Conservation (phyloP, 2,113 vertebrate genomes). For the Pelecanoides urinatrix region DNA sequence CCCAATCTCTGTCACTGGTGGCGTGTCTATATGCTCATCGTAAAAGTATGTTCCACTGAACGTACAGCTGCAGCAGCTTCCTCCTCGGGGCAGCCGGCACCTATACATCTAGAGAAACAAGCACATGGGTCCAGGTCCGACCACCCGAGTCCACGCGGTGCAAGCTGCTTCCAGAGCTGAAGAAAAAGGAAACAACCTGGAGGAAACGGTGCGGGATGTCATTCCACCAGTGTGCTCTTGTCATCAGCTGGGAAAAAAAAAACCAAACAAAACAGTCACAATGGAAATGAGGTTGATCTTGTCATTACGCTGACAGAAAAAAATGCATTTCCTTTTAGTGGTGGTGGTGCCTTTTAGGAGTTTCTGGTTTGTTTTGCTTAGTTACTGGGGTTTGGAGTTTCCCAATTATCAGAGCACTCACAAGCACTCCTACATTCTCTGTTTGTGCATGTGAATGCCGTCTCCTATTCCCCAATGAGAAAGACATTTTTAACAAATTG, state of each 20-base stretch:
- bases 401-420: neutral
- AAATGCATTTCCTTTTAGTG: neutral
- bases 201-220: neutral
- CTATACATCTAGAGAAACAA: neutral
- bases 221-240: neutral
- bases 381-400: neutral
- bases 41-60: neutral
- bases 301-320: conserved; percentile 2
- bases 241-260: conserved; percentile 13
- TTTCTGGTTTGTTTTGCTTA: conserved; percentile 18
- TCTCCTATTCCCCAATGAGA: neutral
- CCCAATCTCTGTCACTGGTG: neutral
- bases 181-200: conserved; percentile 31
- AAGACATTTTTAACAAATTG: neutral
- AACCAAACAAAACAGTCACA: neutral
- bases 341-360: neutral
- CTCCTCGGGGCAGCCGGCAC: neutral
- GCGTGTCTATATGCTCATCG: neutral
- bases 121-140: neutral
- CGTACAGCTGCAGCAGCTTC: neutral
- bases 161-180: conserved; percentile 14
- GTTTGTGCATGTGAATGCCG: neutral
- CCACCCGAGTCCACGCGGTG: neutral
- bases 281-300: neutral
- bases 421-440: neutral